Evolutionary conservation across 2,888 invertebrate genomes (phyloP), one percentile per base, ranked within the genome.

Genomic region (Agonopterix alstromeriana): DNA sequence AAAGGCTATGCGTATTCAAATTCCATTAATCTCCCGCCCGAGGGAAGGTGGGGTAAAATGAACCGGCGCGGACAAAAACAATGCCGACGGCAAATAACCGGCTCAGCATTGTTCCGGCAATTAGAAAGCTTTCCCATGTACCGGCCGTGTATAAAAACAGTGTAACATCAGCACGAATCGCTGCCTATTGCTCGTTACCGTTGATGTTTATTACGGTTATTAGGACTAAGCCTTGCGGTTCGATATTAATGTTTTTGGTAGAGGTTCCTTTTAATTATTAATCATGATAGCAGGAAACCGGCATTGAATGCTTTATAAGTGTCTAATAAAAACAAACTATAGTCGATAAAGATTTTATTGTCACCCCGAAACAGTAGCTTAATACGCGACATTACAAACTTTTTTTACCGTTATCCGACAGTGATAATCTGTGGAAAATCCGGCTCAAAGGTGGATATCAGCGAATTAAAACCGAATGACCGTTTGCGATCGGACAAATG

Each of bases 91-190:
- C 87, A 82, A 84, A 88, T 86, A 87, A 86, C 87, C 85, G 81
- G 87, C 84, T 86, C 86, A 83, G 86, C 86, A 87, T 88, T 89
- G 88, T 88, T 87, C 85, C 87, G 86, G 85, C 89, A 89, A 88
- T 88, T 88, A 89, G 89, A 88, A 87, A 88, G 89, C 86, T 88
- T 89, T 89, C 85, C 87, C 87, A 84, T 87, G 87, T 87, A 87
- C 83, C 80, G 82, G 82, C 71, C 85, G 84, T 84, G 87, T 87
- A 86, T 88, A 87, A 87, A 87, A 88, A 88, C 87, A 86, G 77
- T 82, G 86, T 84, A 85, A 84, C 86, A 86, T 85, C 85, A 85
- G 86, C 86, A 84, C 83, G 86, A 85, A 84, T 85, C 82, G 84
- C 83, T 83, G 82, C 83, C 85, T 86, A 87, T 85, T 82, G 85